phyloP scores from a whole-genome alignment of 2,113 vertebrate species.

The Phyllostomus discolor region DNA sequence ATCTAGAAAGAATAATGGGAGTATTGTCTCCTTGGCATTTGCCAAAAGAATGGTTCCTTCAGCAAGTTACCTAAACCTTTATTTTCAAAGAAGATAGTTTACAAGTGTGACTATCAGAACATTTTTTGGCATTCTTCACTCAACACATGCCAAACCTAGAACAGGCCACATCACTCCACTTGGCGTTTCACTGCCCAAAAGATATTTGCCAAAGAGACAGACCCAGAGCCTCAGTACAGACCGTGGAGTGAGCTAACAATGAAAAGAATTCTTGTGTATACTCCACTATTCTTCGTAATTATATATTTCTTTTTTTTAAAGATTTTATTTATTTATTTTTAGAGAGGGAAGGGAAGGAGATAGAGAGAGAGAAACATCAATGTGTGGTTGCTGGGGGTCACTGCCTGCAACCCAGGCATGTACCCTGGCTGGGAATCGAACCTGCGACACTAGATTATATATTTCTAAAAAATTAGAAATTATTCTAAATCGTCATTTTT shows the following conservation, averaged over 20 bases:
- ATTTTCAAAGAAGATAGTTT: conserved; percentile 43
- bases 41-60: background rate
- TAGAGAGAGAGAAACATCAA: no score
- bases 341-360: no score
- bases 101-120: conserved; percentile 6
- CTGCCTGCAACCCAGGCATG: no score
- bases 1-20: background rate
- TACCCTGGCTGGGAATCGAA: no score
- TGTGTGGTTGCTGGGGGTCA: no score
- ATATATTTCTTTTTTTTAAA: no score
- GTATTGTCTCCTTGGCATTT: background rate
- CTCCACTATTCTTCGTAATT: no score
- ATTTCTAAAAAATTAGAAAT: background rate
- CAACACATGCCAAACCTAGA: conserved; percentile 15
- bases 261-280: background rate
- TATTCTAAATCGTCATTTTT: background rate
- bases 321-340: no score
- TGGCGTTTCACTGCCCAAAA: conserved; percentile 9
- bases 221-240: background rate
- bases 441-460: background rate
- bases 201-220: conserved; percentile 15
- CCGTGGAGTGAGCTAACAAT: background rate
- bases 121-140: conserved; percentile 32
- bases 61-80: background rate
- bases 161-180: conserved; percentile 29